Evolutionary conservation across 2,888 invertebrate species (phyloP), one percentile per base, ranked within the genome.

Genomic region (Caprella mutica): DNA sequence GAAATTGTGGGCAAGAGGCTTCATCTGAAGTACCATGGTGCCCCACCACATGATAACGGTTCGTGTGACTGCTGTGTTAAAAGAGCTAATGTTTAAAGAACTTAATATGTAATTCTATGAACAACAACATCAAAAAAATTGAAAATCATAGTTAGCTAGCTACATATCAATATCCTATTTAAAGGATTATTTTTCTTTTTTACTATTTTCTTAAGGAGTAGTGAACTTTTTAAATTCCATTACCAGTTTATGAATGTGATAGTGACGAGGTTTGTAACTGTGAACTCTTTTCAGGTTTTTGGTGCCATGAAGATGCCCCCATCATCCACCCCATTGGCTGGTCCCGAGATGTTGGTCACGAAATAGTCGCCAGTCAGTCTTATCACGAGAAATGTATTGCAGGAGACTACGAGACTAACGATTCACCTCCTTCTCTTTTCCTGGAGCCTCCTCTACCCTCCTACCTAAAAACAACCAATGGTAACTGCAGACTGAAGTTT

Each of bases 281-380:
- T 12, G 35, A n/a, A 9, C 17, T 50, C 30, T 54, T 19, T 35
- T 3, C 30, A 63, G 63, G 63, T 5, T 96, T 97, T 72, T 97
- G 94, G 94, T 94, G 93, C 71, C 94, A 96, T 67, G 91, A 93
- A 73, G 63, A 63, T 46, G 59, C 63, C 8, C 88, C 91, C 0
- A 77, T 96, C 12, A 85, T 97, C 65, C 96, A 96, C 73, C 92
- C 91, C 0, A 88, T 93, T 1, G 93, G 94, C n/a, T 94, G 97
- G 96, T 90, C 96, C 0, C 84, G 83, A 58, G 75, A 83, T 57
- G 85, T 92, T 1, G 93, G 92, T 0, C 96, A 96, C 71, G 82
- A 83, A 50, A 76, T 97, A 46, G 85, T 86, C 56, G 92, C 93
- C 0, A 87, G 90, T 3, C 78, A 81, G 40, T 81, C 79, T 58